A percentile compares a stretch with the other conserved stretches of the same genome.
These are phyloP conservation scores for Heliothis peltigera DNA, from an alignment of 2,888 invertebrate species.

Conservation along the genomic window DNA sequence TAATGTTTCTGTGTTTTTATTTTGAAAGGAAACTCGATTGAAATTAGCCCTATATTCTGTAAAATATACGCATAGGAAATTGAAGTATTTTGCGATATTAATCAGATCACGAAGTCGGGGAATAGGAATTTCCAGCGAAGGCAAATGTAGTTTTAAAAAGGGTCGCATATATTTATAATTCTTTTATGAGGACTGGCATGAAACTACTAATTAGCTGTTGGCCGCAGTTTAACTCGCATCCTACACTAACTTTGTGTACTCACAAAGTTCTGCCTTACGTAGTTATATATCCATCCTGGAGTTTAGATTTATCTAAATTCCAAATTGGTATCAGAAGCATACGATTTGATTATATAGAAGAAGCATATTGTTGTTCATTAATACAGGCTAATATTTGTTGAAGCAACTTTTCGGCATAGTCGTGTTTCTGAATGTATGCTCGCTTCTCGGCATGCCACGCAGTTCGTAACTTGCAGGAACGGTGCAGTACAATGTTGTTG, in stretches of 20 bases:
- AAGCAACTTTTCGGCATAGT: constrained; percentile 11
- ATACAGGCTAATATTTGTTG: constrained; percentile 2
- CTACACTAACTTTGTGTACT: not conserved
- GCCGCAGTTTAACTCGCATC: not conserved
- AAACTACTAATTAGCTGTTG: not conserved
- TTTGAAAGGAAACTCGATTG: not conserved
- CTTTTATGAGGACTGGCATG: not conserved
- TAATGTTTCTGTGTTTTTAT: too few relatives aligned
- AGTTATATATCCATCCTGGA: not conserved
- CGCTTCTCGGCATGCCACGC: not conserved
- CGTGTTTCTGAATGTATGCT: not conserved
- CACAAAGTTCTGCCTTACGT: not conserved
- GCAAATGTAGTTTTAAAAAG: not conserved
- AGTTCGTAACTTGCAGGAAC: constrained; percentile 6
- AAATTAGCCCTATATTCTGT: not conserved
- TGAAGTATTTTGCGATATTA: not conserved
- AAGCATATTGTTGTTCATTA: not conserved
- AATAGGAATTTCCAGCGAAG: not conserved
- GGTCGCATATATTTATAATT: not conserved
- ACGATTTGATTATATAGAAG: not conserved
- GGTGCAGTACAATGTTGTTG: constrained; percentile 12
- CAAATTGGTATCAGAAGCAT: not conserved
- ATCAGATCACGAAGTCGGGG: not conserved
- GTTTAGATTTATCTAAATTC: not conserved
- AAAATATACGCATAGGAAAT: not conserved